Conservation (phyloP, 92 coral and sea anemone species). For the Palythoa grandis region DNA sequence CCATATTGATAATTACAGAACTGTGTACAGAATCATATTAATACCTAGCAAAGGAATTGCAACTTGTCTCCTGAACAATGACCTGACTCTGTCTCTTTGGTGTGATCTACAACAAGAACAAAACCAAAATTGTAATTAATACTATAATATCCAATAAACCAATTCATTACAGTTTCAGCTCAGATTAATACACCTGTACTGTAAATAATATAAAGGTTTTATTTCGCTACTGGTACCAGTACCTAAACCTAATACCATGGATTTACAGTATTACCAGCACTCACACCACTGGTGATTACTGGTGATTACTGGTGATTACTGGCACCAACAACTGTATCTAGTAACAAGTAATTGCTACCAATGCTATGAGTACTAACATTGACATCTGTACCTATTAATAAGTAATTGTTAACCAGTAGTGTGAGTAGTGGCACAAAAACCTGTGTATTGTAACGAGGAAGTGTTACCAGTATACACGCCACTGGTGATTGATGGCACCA, state of each 20-base stretch:
- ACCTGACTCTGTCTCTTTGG: conserved; percentile 82
- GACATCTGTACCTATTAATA: no score
- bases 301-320: not conserved
- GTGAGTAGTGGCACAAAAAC: no score
- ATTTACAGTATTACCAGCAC: not conserved
- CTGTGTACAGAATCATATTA: not conserved
- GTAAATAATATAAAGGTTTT: no score
- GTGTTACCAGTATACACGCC: not conserved
- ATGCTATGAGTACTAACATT: no score
- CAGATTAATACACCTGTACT: not conserved
- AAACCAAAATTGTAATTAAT: not conserved
- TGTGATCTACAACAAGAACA: conserved; percentile 57
- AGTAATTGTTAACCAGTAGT: no score
- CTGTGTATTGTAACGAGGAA: not conserved
- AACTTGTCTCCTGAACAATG: conserved; percentile 81
- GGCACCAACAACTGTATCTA: not conserved
- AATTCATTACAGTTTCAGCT: not conserved
- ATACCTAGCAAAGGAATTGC: conserved; percentile 88
- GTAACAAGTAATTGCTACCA: no score
- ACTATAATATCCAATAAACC: not conserved
- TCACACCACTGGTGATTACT: not conserved
- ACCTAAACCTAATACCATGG: not conserved
- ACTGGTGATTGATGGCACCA: not conserved
- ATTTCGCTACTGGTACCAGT: no score
- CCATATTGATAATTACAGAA: not conserved